Conservation (phyloP, 2,888 invertebrate species). For the Hypomecis punctinalis region DNA sequence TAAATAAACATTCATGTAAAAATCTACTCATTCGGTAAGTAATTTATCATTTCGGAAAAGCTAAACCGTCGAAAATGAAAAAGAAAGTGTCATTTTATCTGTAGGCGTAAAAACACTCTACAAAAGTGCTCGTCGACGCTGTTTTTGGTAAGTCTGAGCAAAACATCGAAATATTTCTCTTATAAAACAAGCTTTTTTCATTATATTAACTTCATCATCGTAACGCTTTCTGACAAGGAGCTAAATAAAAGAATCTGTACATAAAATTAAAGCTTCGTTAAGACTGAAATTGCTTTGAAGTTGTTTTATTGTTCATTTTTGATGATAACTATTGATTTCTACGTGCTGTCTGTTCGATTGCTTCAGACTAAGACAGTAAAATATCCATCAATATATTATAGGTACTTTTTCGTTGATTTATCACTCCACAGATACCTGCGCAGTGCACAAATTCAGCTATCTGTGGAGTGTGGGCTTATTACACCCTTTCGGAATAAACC, state of each 20-base stretch:
- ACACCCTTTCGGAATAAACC: too few relatives aligned
- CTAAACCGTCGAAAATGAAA: background rate
- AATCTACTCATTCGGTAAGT: too few relatives aligned
- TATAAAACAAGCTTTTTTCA: slow-evolving; percentile 16
- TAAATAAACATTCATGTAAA: too few relatives aligned
- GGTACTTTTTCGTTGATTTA: too few relatives aligned
- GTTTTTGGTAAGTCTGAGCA: slow-evolving; percentile 19
- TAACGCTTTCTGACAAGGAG: slow-evolving; percentile 21
- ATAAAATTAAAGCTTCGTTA: slow-evolving; percentile 13
- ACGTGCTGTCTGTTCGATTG: too few relatives aligned
- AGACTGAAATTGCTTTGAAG: slow-evolving; percentile 14
- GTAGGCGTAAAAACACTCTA: background rate
- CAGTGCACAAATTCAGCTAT: too few relatives aligned
- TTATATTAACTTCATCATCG: slow-evolving; percentile 23
- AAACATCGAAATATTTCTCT: background rate
- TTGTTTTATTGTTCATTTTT: background rate
- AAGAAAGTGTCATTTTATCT: background rate
- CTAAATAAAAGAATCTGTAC: slow-evolving; percentile 5
- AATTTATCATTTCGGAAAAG: too few relatives aligned
- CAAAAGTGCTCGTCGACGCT: slow-evolving; percentile 6
- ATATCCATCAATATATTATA: too few relatives aligned
- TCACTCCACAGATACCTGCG: too few relatives aligned
- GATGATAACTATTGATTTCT: background rate
- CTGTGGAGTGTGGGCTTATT: too few relatives aligned
- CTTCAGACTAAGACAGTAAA: too few relatives aligned